phyloP scores from a whole-genome alignment of 2,113 vertebrate genomes.

The Gnathonemus longibarbis region DNA sequence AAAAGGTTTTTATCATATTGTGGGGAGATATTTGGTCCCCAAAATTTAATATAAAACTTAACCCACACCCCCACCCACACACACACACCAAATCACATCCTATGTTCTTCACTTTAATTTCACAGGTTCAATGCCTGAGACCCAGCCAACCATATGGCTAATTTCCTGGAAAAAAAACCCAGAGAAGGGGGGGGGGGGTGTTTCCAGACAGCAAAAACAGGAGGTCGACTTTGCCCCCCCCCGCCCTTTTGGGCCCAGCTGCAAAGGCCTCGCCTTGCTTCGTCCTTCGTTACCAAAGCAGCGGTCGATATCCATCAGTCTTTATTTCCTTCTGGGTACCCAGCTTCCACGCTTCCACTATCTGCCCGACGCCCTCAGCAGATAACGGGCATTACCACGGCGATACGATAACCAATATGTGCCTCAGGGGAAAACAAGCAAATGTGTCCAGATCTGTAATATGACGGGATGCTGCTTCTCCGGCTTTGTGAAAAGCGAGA shows the following conservation, averaged over 20 bases:
- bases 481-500: background rate
- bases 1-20: too few species aligned
- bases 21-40: too few species aligned
- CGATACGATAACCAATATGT: background rate
- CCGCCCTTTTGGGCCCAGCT: background rate
- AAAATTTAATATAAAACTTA: too few species aligned
- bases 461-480: background rate
- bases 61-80: background rate
- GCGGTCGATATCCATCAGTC: slow-evolving; percentile 34
- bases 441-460: background rate
- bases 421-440: background rate
- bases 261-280: background rate
- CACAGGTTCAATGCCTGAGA: slow-evolving; percentile 6
- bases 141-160: slow-evolving; percentile 10
- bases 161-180: slow-evolving; percentile 13
- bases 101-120: slow-evolving; percentile 11
- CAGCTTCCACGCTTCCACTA: background rate
- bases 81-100: background rate
- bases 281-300: slow-evolving; percentile 4
- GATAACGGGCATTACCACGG: background rate
- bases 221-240: background rate
- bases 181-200: background rate
- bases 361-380: slow-evolving; percentile 9
- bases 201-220: background rate
- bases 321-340: background rate